A percentile compares a stretch with the other conserved stretches of the same genome.
phyloP scores from a whole-genome alignment of 2,113 vertebrate genomes.

The Stigmatopora argus region DNA sequence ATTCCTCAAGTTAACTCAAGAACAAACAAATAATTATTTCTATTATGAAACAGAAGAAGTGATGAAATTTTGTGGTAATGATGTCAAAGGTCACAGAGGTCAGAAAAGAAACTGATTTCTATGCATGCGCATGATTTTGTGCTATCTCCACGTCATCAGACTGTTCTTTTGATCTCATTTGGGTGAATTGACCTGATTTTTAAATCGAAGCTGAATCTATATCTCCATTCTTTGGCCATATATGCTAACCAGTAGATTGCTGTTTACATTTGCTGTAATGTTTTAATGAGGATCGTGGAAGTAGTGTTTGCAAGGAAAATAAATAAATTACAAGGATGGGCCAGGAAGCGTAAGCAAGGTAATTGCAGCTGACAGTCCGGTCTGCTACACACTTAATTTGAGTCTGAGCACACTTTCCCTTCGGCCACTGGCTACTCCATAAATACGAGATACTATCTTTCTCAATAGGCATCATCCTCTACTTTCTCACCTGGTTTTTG shows the following conservation, averaged over 20 bases:
- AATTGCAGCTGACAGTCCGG: constrained; percentile 84
- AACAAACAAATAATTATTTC: no score
- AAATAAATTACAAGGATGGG: constrained; percentile 73
- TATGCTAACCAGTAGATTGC: constrained; percentile 36
- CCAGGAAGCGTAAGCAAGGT: constrained; percentile 78
- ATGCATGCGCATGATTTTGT: no score
- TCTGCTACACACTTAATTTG: constrained; percentile 90
- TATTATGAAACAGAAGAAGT: no score
- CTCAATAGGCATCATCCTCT: constrained; percentile 75
- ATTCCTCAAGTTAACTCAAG: no score
- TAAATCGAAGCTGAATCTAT: constrained; percentile 38
- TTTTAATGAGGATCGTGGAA: constrained; percentile 34
- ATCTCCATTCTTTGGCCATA: constrained; percentile 21
- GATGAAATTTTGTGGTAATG: no score
- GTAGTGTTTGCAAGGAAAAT: constrained; percentile 55
- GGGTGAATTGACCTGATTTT: not conserved
- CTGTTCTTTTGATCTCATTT: no score
- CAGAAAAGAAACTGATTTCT: no score
- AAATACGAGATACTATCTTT: constrained; percentile 81
- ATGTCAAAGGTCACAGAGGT: no score
- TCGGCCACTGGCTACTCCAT: constrained; percentile 48
- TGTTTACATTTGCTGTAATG: constrained; percentile 56
- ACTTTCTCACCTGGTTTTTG: constrained; percentile 72
- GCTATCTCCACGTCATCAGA: no score
- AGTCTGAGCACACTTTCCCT: constrained; percentile 84